Evolutionary conservation across 2,113 vertebrate genomes (phyloP).

Genomic region (Platichthys stellatus): DNA sequence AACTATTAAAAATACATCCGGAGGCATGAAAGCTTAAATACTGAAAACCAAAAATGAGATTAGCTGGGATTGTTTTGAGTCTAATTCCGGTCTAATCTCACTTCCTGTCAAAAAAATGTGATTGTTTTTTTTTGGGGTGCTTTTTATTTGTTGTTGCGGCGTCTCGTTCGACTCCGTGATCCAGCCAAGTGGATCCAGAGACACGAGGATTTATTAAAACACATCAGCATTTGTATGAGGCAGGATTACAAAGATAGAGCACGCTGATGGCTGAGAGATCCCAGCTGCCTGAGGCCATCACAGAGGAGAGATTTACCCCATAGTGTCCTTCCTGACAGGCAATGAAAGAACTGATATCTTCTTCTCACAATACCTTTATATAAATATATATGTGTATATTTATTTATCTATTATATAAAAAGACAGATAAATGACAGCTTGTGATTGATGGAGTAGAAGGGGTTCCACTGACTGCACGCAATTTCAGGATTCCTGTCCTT

Average conservation of each 20-base stretch:
- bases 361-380: background rate
- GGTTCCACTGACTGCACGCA: background rate
- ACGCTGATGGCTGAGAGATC: background rate
- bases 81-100: conserved; percentile 43
- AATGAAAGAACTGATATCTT: background rate
- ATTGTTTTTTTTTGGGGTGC: background rate
- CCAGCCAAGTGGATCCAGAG: conserved; percentile 26
- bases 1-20: conserved; percentile 26
- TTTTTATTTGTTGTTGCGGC: background rate
- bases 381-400: background rate
- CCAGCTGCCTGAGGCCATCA: conserved; percentile 1
- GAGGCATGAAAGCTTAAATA: conserved; percentile 18
- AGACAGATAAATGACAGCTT: background rate
- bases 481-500: background rate
- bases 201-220: background rate
- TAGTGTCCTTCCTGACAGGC: background rate
- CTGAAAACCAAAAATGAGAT: conserved; percentile 49
- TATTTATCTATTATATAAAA: no score
- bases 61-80: conserved; percentile 36
- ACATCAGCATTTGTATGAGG: conserved; percentile 44
- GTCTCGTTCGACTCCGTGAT: conserved; percentile 22
- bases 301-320: conserved; percentile 36
- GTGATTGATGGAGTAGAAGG: background rate
- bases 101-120: background rate
- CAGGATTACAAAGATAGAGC: conserved; percentile 58